Base-by-base conservation (phyloP, 2,797 vertebrate genomes). In the Gorsachius magnificus region DNA sequence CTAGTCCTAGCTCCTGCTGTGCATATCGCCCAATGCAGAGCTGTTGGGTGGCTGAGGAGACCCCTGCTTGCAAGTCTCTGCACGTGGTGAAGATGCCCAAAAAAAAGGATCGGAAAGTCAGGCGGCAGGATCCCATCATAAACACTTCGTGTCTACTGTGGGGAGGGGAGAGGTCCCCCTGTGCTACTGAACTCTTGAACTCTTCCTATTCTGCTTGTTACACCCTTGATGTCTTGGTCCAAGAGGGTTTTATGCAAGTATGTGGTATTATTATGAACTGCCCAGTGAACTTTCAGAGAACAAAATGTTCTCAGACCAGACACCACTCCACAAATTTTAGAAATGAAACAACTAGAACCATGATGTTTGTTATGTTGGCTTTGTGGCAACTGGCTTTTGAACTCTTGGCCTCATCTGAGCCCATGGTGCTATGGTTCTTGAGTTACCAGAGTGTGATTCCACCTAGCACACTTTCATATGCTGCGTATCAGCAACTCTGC, bases 401-500 rank as follows among this genome's bases (percentile, higher is more conserved):
- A 91, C 31, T 5, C 51, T 63, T 3, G 2, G 46, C 7, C 53
- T 56, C n/a, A 35, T 13, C 45, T 48, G 31, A 57, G 13, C 22
- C 56, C 22, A 20, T 20, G 57, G 25, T 60, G 56, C 2, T 65
- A 3, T 65, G 69, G 38, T 45, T 24, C 6, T 24, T 10, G 6
- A 16, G 26, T 43, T 69, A 43, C 6, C 19, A 63, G 54, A 36
- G 36, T 5, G 26, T 24, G 28, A 72, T 70, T 89, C n/a, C 41
- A 84, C 24, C 17, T 21, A 46, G 38, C 22, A 56, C 16, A 13
- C 1, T 3, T 43, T 46, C 54, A 24, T 13, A 11, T 3, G 19
- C 12, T 78, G 31, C 2, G 1, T 11, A 24, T 31, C n/a, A 56
- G 26, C 57, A 87, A 3, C 35, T 48, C 46, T 1, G 0, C 11